phyloP scores from a whole-genome alignment of 2,888 invertebrate genomes.

The Quadroppia sp. region DNA sequence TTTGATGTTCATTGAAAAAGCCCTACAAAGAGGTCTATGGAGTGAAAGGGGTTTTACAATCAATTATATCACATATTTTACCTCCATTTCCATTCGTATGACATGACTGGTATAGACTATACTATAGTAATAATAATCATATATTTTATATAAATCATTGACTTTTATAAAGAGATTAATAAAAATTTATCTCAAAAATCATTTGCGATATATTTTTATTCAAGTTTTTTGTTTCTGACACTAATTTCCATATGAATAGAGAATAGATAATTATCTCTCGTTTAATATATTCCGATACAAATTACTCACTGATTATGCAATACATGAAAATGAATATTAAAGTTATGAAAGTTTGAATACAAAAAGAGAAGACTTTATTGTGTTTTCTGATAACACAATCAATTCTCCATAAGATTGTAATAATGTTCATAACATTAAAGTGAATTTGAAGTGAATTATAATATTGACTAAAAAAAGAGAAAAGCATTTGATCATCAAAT shows the following conservation, averaged over 20 bases:
- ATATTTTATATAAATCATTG: neutral
- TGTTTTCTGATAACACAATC: neutral
- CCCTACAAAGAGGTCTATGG: too few species aligned
- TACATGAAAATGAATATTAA: neutral
- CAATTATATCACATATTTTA: too few species aligned
- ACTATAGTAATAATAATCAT: neutral
- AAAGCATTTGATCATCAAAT: slow-evolving; percentile 13
- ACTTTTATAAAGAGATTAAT: neutral
- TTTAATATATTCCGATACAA: neutral
- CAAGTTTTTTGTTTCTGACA: too few species aligned
- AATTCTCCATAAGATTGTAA: neutral
- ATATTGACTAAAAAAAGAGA: neutral
- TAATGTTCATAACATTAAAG: neutral
- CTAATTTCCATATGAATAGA: too few species aligned
- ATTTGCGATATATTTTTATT: too few species aligned
- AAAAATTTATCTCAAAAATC: neutral
- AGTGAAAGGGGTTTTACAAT: too few species aligned
- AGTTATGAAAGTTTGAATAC: neutral
- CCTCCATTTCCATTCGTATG: too few species aligned
- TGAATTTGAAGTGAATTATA: slow-evolving; percentile 20
- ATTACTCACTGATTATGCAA: neutral
- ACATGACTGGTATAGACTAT: too few species aligned
- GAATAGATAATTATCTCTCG: too few species aligned
- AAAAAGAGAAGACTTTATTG: neutral
- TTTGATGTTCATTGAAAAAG: too few species aligned